Evolutionary conservation across 2,797 vertebrate species (phyloP).

Genomic region (Typhlichthys subterraneus): DNA sequence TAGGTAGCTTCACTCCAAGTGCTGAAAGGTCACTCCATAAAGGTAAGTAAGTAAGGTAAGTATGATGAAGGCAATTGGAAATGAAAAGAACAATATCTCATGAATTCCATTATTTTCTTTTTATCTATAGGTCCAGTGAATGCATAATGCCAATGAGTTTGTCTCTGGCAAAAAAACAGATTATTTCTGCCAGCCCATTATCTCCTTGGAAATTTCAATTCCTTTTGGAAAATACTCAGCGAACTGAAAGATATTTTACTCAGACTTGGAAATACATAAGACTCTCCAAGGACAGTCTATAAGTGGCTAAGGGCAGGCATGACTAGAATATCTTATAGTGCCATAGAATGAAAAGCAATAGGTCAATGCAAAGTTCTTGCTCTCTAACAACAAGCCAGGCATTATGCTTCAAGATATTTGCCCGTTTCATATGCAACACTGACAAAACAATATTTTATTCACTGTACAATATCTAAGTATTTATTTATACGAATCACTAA

Average conservation of each 20-base stretch:
- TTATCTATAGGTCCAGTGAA: conserved; percentile 35
- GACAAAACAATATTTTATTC: too few species aligned
- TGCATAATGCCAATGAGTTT: conserved; percentile 29
- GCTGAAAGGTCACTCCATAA: conserved; percentile 1
- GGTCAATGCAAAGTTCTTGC: too few species aligned
- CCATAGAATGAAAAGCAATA: conserved; percentile 6
- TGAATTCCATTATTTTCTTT: conserved; percentile 52
- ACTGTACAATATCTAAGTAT: too few species aligned
- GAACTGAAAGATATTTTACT: conserved; percentile 23
- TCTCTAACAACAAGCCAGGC: too few species aligned
- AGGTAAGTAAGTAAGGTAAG: conserved; percentile 13
- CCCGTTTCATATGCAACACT: too few species aligned
- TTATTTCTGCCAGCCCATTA: conserved; percentile 21
- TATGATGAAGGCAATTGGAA: conserved; percentile 12
- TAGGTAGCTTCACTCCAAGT: conserved; percentile 14
- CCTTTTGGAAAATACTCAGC: conserved; percentile 16
- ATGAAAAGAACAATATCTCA: conserved; percentile 32
- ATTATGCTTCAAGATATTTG: too few species aligned
- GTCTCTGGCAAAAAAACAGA: conserved; percentile 20
- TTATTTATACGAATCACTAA: too few species aligned
- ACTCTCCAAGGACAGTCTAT: conserved; percentile 51
- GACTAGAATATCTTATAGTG: conserved; percentile 51
- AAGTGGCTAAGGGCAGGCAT: conserved; percentile 53
- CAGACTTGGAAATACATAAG: conserved; percentile 23
- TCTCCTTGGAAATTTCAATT: conserved; percentile 29